phyloP scores from a whole-genome alignment of 2,797 vertebrate species.

The Neoniphon sammara region DNA sequence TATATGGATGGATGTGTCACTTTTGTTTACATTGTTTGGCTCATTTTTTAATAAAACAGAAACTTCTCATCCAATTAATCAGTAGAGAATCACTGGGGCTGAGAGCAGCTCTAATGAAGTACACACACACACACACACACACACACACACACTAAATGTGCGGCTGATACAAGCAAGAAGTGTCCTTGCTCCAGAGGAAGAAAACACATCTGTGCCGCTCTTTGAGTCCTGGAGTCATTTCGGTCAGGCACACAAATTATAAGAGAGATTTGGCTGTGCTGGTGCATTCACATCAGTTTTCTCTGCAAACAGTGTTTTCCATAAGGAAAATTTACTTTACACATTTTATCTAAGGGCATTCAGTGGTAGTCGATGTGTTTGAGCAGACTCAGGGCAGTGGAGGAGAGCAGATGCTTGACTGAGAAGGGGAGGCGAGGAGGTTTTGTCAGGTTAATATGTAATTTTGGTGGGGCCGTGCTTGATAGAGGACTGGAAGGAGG shows the following conservation, averaged over 20 bases:
- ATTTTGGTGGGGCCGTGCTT: slow-evolving; percentile 72
- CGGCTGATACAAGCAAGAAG: not conserved
- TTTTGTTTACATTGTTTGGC: not conserved
- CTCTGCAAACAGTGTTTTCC: not conserved
- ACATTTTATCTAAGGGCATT: no score
- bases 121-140: not conserved
- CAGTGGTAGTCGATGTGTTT: no score
- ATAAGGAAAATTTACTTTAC: no score
- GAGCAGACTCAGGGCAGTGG: slow-evolving; percentile 2
- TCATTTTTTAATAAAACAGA: not conserved
- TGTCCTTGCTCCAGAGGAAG: not conserved
- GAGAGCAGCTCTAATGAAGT: not conserved
- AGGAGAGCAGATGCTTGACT: slow-evolving; percentile 33
- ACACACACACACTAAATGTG: not conserved
- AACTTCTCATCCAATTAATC: not conserved
- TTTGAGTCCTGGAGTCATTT: slow-evolving; percentile 3
- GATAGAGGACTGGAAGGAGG: slow-evolving; percentile 50
- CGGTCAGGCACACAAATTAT: not conserved
- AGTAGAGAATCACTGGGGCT: not conserved
- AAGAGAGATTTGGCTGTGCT: not conserved
- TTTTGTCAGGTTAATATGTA: slow-evolving; percentile 76
- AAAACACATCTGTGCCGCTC: not conserved
- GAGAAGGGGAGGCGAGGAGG: slow-evolving; percentile 19
- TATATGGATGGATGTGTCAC: not conserved
- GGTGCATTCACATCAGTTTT: not conserved